Evolutionary conservation across 2,888 invertebrate genomes (phyloP), one percentile per base, ranked within the genome.

Genomic region (Muschampia staudingeri): DNA sequence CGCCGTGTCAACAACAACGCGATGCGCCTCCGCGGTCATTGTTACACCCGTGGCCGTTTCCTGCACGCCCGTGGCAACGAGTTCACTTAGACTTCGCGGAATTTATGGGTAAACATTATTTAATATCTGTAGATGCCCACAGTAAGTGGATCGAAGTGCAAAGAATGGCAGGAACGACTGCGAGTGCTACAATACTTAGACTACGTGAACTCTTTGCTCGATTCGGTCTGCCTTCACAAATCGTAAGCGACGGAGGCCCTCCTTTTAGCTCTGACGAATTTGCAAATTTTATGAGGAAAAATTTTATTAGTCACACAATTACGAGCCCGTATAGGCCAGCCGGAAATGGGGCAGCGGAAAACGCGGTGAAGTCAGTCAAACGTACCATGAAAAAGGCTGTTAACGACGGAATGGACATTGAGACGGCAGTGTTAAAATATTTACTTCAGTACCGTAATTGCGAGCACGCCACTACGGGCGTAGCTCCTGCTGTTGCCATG

Each of bases 181-280:
- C 71, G 0, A 56, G 48, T 9, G 80, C 83, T 4, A 87, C 87
- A 40, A 70, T 81, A 30, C 14, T 69, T 14, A 71, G 40, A 19
- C 81, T 90, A 6, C 52, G 87, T 12, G 44, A 79, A 11, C 56
- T 87, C 11, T 90, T 87, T 80, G 82, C 87, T 8, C 44, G 86
- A 37, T 90, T 86, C 37, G 89, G 89, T 0, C 44, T 89, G 8
- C 88, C 89, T 11, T 80, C 76, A 25, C 86, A 89, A 65, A 34
- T 90, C 9, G 86, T 88, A 7, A 84, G 88, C 0, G 88, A 89
- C 69, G 85, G 87, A 12, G 89, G 89, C 1, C 88, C 89, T 52
- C 89, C 88, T 8, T 91, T 89, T 75, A 52, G 76, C 6, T 84
- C 84, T 2, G n/a, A 30, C 1, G 87, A 88, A 40, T 88, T 86